Percentiles rank a stretch among this genome's conserved stretches.
These are phyloP conservation scores for Dendrolimus houi DNA, from an alignment of 2,888 invertebrate species.

Conservation along the genomic window DNA sequence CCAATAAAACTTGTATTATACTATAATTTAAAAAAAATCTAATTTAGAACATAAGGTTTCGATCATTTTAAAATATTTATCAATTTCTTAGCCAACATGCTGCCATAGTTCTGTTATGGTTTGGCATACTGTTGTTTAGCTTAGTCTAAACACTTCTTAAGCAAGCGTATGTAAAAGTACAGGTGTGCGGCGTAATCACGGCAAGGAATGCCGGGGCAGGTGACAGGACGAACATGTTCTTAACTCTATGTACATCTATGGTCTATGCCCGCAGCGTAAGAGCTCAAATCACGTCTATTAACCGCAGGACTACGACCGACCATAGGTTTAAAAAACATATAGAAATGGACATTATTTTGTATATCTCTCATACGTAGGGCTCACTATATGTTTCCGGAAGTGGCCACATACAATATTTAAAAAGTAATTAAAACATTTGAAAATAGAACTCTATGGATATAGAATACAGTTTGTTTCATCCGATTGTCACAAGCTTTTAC, in stretches of 20 bases:
- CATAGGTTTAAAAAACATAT: constrained; percentile 30
- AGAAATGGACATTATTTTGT: constrained; percentile 10
- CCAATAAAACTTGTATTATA: too few relatives aligned
- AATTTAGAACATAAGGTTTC: too few relatives aligned
- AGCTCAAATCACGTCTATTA: constrained; percentile 70
- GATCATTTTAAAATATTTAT: too few relatives aligned
- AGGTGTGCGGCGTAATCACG: constrained; percentile 66
- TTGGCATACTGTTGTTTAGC: not conserved
- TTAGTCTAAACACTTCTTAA: not conserved
- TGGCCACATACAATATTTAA: too few relatives aligned
- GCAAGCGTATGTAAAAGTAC: constrained; percentile 15
- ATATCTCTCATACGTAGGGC: too few relatives aligned
- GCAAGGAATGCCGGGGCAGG: constrained; percentile 65
- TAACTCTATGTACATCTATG: constrained; percentile 17
- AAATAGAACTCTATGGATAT: too few relatives aligned
- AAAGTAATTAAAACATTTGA: too few relatives aligned
- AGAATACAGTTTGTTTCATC: too few relatives aligned
- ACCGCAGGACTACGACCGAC: constrained; percentile 67
- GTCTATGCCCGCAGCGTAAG: constrained; percentile 41
- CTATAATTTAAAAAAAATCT: too few relatives aligned
- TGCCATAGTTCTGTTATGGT: too few relatives aligned
- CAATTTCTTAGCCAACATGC: too few relatives aligned
- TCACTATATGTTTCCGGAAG: not conserved
- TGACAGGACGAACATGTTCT: constrained; percentile 61
- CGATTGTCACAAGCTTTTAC: too few relatives aligned